A percentile compares a stretch with the other conserved stretches of the same genome.
These are phyloP conservation scores for Theristicus caerulescens DNA, from an alignment of 2,113 vertebrate genomes.

Conservation along the genomic window DNA sequence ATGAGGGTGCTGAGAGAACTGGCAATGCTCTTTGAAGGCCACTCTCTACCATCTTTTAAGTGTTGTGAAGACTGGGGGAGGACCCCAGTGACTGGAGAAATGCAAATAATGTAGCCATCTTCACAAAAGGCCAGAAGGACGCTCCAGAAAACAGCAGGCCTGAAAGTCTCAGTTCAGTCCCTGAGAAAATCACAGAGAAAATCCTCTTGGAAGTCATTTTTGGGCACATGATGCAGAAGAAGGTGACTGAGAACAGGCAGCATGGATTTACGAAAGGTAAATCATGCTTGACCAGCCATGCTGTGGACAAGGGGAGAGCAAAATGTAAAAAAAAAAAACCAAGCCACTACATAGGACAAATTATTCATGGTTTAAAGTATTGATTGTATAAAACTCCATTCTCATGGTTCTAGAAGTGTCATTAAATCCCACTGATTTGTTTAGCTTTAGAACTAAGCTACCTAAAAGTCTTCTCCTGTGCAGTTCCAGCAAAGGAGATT, in stretches of 20 bases:
- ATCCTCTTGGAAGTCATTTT: not conserved
- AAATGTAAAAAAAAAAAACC: not conserved
- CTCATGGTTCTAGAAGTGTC: not conserved
- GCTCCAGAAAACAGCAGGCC: not conserved
- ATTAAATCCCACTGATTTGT: not conserved
- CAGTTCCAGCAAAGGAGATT: conserved; percentile 20
- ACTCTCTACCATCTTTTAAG: not conserved
- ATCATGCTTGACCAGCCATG: not conserved
- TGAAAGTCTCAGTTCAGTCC: not conserved
- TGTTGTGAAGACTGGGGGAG: not conserved
- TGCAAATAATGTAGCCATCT: not conserved
- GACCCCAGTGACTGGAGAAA: not conserved
- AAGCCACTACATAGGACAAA: not conserved
- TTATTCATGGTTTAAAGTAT: not conserved
- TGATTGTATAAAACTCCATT: not conserved
- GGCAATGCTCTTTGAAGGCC: not conserved
- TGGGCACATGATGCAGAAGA: not conserved
- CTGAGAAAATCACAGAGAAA: not conserved
- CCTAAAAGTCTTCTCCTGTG: not conserved
- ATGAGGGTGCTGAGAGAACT: not conserved
- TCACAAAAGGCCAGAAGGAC: not conserved
- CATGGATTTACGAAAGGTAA: not conserved
- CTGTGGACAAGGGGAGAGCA: not conserved
- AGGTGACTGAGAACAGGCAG: not conserved
- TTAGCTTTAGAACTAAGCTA: conserved; percentile 30